Percentiles rank a stretch among this genome's conserved stretches.
These are phyloP conservation scores for Blastobasis lacticolella DNA, from an alignment of 2,888 invertebrate genomes.

Conservation along the genomic window DNA sequence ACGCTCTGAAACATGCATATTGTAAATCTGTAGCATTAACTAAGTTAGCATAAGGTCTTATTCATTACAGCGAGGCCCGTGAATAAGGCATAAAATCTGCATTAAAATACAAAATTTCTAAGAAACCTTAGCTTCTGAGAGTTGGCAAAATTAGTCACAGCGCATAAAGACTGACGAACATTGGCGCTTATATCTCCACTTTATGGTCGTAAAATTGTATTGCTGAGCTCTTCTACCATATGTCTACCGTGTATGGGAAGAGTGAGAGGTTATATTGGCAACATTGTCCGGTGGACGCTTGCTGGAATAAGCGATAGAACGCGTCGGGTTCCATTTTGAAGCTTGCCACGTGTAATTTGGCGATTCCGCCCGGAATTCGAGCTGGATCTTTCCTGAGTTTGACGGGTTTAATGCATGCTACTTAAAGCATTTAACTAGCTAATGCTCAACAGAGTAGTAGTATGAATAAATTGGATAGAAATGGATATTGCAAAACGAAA, in stretches of 20 bases:
- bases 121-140: slow-evolving; percentile 37
- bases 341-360: not conserved
- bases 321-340: slow-evolving; percentile 31
- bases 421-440: too few species aligned
- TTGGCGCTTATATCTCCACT: slow-evolving; percentile 48
- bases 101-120: slow-evolving; percentile 30
- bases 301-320: slow-evolving; percentile 47
- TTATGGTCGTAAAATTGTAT: slow-evolving; percentile 52
- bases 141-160: slow-evolving; percentile 62
- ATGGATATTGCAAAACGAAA: too few species aligned
- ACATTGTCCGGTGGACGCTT: slow-evolving; percentile 49
- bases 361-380: too few species aligned
- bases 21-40: too few species aligned
- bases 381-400: too few species aligned
- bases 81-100: slow-evolving; percentile 21
- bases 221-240: slow-evolving; percentile 28
- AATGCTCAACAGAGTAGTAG: too few species aligned
- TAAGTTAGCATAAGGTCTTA: slow-evolving; percentile 12
- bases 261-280: slow-evolving; percentile 35
- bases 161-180: slow-evolving; percentile 65
- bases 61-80: slow-evolving; percentile 21
- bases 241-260: slow-evolving; percentile 15
- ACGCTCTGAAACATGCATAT: too few species aligned
- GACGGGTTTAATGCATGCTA: too few species aligned
- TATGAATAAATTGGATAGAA: too few species aligned